Evolutionary conservation across 2,888 invertebrate genomes (phyloP).

Genomic region (Alsophila aescularia): DNA sequence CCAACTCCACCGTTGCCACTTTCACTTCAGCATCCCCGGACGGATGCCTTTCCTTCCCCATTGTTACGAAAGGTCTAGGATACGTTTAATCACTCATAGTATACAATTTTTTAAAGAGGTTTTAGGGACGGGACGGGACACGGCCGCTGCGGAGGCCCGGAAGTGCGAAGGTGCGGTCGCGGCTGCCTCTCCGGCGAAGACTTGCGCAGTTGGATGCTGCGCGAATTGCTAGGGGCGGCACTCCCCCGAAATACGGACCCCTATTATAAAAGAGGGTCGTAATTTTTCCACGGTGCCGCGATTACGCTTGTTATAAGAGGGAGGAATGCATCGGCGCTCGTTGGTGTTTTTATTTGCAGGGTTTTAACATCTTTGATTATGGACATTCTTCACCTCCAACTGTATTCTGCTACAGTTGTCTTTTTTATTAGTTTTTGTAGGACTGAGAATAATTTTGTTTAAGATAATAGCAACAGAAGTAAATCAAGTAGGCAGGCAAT

Average conservation of each 20-base stretch:
- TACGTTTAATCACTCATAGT: conserved; percentile 51
- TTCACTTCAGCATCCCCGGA: conserved; percentile 90
- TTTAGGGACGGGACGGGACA: conserved; percentile 60
- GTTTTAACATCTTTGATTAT: conserved; percentile 3
- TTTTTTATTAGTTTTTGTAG: background rate
- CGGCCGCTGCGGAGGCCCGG: conserved; percentile 64
- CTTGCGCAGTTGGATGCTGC: conserved; percentile 83
- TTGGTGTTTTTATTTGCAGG: conserved; percentile 36
- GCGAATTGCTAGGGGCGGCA: conserved; percentile 74
- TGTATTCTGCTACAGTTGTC: background rate
- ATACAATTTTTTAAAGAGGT: conserved; percentile 25
- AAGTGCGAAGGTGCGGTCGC: conserved; percentile 69
- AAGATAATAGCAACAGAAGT: background rate
- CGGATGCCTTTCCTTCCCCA: conserved; percentile 82
- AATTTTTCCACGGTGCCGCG: conserved; percentile 50
- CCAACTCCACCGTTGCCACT: conserved; percentile 95
- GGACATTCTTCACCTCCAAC: conserved; percentile 4
- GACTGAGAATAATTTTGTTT: no score
- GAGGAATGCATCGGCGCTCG: conserved; percentile 44
- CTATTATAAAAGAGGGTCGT: conserved; percentile 56
- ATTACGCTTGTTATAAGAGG: conserved; percentile 45
- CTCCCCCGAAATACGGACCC: conserved; percentile 49
- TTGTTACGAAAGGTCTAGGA: conserved; percentile 30
- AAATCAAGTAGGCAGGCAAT: background rate
- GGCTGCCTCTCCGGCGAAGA: conserved; percentile 67